Base-by-base conservation (phyloP, 2,888 invertebrate genomes). In the Myopa tessellatipennis region DNA sequence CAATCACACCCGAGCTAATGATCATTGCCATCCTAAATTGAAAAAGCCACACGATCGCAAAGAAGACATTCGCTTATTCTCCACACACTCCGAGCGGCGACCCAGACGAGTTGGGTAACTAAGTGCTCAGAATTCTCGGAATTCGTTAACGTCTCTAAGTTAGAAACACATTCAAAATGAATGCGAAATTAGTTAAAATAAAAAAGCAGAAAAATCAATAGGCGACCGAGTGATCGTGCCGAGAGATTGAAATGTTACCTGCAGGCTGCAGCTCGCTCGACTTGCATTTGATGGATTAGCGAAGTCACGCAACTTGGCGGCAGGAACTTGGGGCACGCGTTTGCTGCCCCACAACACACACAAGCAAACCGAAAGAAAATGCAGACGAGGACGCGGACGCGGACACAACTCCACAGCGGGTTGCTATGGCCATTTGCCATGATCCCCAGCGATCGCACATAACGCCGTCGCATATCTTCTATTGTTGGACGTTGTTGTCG, bases 241-340 rank as follows among this genome's bases (percentile, higher is more conserved):
- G n/a, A 65, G 36, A 60, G 60, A 76, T 76, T 76, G 76, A 76
- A 76, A 70, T 76, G 69, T 76, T 76, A 69, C 61, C 63, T 50
- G 69, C 67, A 71, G 76, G 58, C 58, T 70, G 74, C 76, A 61
- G 63, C 50, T 6, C 34, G 50, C 18, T 45, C 50, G 67, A 68
- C 72, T 65, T 68, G 40, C 68, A 72, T 38, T 52, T 77, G 74
- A 74, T 79, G 79, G 71, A 79, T 79, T 74, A 52, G 69, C 60
- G 60, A 40, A 77, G 77, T 79, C 79, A 77, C 79, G 74, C 79
- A 74, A 77, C 65, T 65, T 76, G 76, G 36, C 60, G 63, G 61
- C 68, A 75, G 67, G 72, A 67, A 72, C 63, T 77, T 40, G 77
- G 76, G 72, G 76, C 77, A 77, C 77, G 77, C 77, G 65, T 65